Percentiles rank a stretch among this genome's conserved stretches.
Conservation (phyloP, 2,888 invertebrate species). For the Yponomeuta malinellus region DNA sequence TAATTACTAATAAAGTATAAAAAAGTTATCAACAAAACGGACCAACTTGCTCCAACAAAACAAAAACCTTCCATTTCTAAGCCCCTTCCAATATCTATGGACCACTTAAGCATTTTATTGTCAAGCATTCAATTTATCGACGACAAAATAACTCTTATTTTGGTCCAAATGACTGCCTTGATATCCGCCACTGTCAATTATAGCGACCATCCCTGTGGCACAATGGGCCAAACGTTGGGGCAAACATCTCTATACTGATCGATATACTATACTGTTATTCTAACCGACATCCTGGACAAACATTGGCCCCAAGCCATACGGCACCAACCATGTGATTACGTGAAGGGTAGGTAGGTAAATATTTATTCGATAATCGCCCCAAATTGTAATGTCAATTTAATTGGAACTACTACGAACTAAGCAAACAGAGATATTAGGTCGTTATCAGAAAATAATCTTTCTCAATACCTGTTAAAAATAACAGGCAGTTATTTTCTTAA, state of each 20-base stretch:
- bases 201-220: background rate
- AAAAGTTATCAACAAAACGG: too few species aligned
- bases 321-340: conserved; percentile 19
- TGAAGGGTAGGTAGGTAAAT: conserved; percentile 30
- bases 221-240: conserved; percentile 2
- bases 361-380: conserved; percentile 48
- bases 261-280: too few species aligned
- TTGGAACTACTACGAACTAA: too few species aligned
- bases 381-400: conserved; percentile 20
- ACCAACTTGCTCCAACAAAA: too few species aligned
- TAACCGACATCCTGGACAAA: conserved; percentile 7
- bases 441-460: too few species aligned
- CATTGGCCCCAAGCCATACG: conserved; percentile 12
- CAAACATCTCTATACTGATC: conserved; percentile 12
- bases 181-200: conserved; percentile 19
- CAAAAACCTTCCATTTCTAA: background rate
- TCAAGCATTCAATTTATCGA: conserved; percentile 14
- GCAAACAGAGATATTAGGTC: too few species aligned
- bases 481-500: too few species aligned
- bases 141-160: conserved; percentile 18
- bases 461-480: too few species aligned
- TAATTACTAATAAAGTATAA: too few species aligned
- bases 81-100: background rate
- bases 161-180: conserved; percentile 14
- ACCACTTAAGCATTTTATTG: conserved; percentile 6